These are phyloP conservation scores for Orientallactaga bullata DNA, from an alignment of 2,113 vertebrate genomes.

Conservation along the genomic window DNA sequence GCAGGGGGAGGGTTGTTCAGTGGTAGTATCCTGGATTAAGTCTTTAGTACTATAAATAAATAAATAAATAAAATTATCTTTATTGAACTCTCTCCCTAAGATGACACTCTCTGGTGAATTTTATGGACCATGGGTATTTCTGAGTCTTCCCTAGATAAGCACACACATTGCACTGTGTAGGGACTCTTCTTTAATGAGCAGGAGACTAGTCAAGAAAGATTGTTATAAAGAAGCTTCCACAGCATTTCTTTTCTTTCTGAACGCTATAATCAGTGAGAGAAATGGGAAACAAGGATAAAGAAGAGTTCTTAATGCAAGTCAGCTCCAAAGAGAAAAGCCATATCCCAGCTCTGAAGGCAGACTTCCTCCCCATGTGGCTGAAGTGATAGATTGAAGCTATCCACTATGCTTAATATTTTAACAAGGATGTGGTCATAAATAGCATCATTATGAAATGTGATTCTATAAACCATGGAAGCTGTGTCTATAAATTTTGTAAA, in stretches of 20 bases:
- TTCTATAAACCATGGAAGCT: conserved; percentile 62
- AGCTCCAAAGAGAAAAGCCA: conserved; percentile 54
- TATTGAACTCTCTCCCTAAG: neutral
- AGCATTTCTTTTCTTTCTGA: conserved; percentile 35
- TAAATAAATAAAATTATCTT: neutral
- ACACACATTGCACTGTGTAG: neutral
- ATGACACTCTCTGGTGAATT: neutral
- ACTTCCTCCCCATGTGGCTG: neutral
- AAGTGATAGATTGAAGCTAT: conserved; percentile 33
- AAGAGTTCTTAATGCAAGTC: neutral
- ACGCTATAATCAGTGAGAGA: neutral
- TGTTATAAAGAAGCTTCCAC: neutral
- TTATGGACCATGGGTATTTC: neutral
- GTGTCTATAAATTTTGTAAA: neutral
- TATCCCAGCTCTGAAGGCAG: neutral
- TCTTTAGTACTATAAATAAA: neutral
- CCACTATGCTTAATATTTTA: conserved; percentile 73
- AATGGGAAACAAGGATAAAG: neutral
- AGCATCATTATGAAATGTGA: conserved; percentile 54
- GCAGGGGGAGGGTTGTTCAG: too few species aligned
- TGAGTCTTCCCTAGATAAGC: neutral
- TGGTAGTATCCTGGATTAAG: neutral
- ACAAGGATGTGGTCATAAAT: conserved; percentile 66
- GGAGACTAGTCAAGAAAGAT: neutral
- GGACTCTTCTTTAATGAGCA: neutral